Percentiles rank a stretch among this genome's conserved stretches.
Conservation (phyloP, 2,888 invertebrate species). For the Apeira syringaria region DNA sequence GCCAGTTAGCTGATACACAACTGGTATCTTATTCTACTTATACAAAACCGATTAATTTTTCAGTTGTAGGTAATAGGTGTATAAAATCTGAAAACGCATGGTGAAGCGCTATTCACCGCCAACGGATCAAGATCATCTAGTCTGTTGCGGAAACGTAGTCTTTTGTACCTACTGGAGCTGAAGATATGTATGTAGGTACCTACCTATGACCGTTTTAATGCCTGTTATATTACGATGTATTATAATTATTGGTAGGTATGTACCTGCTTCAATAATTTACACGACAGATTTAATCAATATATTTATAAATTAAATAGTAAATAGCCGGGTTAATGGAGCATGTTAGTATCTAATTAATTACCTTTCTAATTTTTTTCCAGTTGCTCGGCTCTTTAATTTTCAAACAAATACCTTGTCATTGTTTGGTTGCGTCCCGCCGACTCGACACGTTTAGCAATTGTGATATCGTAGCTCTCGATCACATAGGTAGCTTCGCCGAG, state of each 20-base stretch:
- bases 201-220: no score
- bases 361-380: no score
- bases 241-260: no score
- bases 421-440: constrained; percentile 8
- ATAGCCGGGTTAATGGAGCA: no score
- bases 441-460: constrained; percentile 21
- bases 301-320: no score
- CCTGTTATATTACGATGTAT: no score
- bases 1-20: no score
- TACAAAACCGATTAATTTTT: constrained; percentile 2
- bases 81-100: constrained; percentile 53
- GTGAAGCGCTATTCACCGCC: constrained; percentile 42
- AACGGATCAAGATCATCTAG: constrained; percentile 41
- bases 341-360: no score
- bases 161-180: constrained; percentile 28
- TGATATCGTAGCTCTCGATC: constrained; percentile 31
- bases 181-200: constrained; percentile 22
- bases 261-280: no score
- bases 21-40: background rate
- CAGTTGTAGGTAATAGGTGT: constrained; percentile 54
- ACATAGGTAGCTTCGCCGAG: constrained; percentile 42
- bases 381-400: constrained; percentile 10
- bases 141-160: constrained; percentile 33
- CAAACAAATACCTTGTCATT: constrained; percentile 6
- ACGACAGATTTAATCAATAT: no score